These are phyloP conservation scores for Hylaeus volcanicus DNA, from an alignment of 1,140 invertebrate genomes.

Conservation along the genomic window DNA sequence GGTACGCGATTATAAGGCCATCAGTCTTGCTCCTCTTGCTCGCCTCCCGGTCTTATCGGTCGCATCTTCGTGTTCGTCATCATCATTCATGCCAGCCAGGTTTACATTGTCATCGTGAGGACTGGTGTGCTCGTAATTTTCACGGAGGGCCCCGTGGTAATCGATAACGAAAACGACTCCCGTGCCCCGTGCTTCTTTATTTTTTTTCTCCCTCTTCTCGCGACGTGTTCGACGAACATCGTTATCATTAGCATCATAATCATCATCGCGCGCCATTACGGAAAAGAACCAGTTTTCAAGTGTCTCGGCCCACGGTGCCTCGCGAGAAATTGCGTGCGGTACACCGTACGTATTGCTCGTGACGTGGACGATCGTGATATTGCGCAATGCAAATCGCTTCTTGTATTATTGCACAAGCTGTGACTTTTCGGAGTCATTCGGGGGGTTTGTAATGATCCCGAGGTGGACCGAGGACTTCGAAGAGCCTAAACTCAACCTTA, in stretches of 20 bases:
- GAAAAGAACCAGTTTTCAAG: constrained; percentile 50
- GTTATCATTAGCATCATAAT: constrained; percentile 53
- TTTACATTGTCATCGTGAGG: constrained; percentile 23
- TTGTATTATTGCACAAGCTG: not conserved
- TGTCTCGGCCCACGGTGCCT: not conserved
- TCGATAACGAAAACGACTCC: constrained; percentile 35
- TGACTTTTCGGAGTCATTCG: not conserved
- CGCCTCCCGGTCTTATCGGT: constrained; percentile 1
- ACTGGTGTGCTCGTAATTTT: constrained; percentile 20
- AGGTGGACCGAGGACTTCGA: too few species aligned
- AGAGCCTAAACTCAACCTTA: not conserved
- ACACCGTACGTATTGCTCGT: not conserved
- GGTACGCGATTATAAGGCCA: constrained; percentile 14
- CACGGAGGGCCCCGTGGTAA: constrained; percentile 19
- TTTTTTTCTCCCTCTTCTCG: not conserved
- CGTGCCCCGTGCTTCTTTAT: not conserved
- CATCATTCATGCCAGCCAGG: constrained; percentile 20
- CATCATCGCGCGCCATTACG: constrained; percentile 45
- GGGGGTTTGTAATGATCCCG: not conserved
- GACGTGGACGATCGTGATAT: constrained; percentile 10
- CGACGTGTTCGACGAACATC: constrained; percentile 16
- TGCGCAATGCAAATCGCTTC: constrained; percentile 19
- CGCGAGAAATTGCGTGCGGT: constrained; percentile 43
- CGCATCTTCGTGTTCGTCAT: constrained; percentile 1
- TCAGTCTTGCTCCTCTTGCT: not conserved